Conservation (phyloP, 2,113 vertebrate species). For the Phalacrocorax aristotelis region DNA sequence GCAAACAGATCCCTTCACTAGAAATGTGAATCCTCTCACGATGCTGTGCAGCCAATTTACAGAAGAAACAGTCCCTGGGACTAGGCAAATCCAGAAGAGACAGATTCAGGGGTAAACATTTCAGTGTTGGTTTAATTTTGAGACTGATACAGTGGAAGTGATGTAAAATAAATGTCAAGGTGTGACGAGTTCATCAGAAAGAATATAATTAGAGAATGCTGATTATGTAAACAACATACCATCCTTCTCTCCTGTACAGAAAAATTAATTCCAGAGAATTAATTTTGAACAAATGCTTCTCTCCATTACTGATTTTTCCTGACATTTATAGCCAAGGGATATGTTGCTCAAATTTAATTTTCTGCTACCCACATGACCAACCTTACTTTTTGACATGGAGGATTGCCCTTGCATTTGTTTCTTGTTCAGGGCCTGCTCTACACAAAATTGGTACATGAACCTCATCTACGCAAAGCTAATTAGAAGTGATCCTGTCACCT, state of each 20-base stretch:
- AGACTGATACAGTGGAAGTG: not conserved
- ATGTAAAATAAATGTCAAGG: conserved; percentile 30
- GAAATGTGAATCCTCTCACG: not conserved
- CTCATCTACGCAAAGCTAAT: not conserved
- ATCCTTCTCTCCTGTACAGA: not conserved
- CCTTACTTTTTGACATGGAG: not conserved
- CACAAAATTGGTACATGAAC: not conserved
- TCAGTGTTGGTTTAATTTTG: conserved; percentile 9
- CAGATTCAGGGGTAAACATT: not conserved
- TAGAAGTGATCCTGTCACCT: not conserved
- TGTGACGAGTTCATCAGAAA: not conserved
- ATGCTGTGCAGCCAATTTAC: not conserved
- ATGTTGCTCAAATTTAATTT: not conserved
- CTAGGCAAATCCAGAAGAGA: not conserved
- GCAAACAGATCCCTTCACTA: not conserved
- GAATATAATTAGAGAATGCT: not conserved
- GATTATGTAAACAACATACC: not conserved
- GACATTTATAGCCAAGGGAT: not conserved
- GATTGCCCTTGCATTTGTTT: not conserved
- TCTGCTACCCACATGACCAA: not conserved
- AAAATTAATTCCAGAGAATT: conserved; percentile 8
- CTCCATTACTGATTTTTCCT: not conserved
- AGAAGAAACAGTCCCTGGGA: not conserved
- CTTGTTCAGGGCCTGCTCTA: not conserved
- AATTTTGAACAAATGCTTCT: not conserved